Base-by-base conservation (phyloP, 2,888 invertebrate species). In the Drosophila ustulata region DNA sequence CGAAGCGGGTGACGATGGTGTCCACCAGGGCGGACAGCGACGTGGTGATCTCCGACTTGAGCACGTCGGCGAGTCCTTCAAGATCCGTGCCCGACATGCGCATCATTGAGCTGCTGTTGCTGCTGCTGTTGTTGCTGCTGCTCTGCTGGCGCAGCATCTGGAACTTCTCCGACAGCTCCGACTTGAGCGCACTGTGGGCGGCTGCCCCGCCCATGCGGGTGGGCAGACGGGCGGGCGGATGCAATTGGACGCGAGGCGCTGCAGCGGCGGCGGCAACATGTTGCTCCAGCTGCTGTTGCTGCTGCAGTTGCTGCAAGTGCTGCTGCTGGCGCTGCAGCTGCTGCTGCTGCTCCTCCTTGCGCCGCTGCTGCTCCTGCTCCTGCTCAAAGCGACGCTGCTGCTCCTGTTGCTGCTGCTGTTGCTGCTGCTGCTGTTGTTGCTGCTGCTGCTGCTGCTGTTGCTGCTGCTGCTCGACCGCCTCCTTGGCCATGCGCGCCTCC, bases 1-100 rank as follows among this genome's bases (percentile, higher is more conserved):
- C 95, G 90, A 96, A 97, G 82, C 97, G 94, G 30, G 96, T 95
- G 70, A 98, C 95, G 69, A 98, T 96, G 23, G 96, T 96, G 92
- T 98, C 98, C 80, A 98, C 96, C 47, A 98, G 93, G 79, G 95
- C 96, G 18, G 96, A 95, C 47, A 98, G 93, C 1, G 97, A 97
- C 39, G 96, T 95, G 26, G 96, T 96, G 78, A 98, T 96, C 93
- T 98, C 98, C 56, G 95, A 95, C 93, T 98, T 98, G 4, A 99
- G 94, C 61, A 96, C 95, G 89, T 98, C 97, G n/a, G 98, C 97
- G 55, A 99, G 93, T 58, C 96, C 96, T 91, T 98, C 97, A 6
- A 98, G 93, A 89, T 98, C 98, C 3, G 96, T 94, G 11, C 96
- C 96, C 1, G 96, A 95, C 81, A 95, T 94, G 45, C 95, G 94